These are phyloP conservation scores for Papilio demoleus DNA, from an alignment of 2,888 invertebrate species.

Conservation along the genomic window DNA sequence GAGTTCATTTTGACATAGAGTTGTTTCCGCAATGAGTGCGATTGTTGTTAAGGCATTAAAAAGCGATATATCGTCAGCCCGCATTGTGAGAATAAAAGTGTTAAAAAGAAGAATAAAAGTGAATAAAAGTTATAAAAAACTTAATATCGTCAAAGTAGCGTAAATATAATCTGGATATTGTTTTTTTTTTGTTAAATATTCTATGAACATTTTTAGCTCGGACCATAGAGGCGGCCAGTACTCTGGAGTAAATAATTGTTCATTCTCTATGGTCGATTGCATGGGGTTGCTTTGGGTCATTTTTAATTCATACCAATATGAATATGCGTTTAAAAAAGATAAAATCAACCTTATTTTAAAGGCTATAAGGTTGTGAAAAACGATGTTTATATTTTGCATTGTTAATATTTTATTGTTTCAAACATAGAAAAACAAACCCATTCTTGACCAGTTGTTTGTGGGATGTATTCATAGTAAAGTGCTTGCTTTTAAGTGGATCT, in stretches of 20 bases:
- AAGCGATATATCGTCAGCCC: too few species aligned
- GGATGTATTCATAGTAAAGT: constrained; percentile 25
- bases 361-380: neutral
- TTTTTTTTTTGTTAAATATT: constrained; percentile 24
- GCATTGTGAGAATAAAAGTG: too few species aligned
- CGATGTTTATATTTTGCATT: constrained; percentile 17
- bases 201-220: constrained; percentile 48
- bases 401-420: constrained; percentile 27
- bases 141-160: too few species aligned
- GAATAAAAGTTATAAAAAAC: too few species aligned
- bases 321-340: constrained; percentile 38
- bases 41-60: too few species aligned
- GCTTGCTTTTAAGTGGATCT: constrained; percentile 12
- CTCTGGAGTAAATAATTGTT: constrained; percentile 54
- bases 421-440: constrained; percentile 34
- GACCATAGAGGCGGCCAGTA: constrained; percentile 48
- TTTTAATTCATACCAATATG: constrained; percentile 46
- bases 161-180: neutral
- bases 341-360: constrained; percentile 27
- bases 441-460: constrained; percentile 35
- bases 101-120: too few species aligned
- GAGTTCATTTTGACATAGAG: too few species aligned
- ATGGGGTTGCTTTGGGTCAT: constrained; percentile 55
- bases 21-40: too few species aligned
- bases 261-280: constrained; percentile 60